Conservation (phyloP, 2,113 vertebrate genomes). For the Danio rerio region GRCz12tu NC_133178.1:20949501-20950000, state of each 20-base stretch:
- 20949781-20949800: not conserved
- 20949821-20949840: not conserved
- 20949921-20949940: not conserved
- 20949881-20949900: not conserved
- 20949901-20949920: not conserved
- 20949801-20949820: not conserved
- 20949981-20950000: constrained; percentile 12
- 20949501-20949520: not conserved
- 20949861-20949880: not conserved
- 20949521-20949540: too few relatives aligned
- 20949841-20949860: not conserved
- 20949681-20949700: not conserved
- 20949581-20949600: not conserved
- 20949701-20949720: not conserved
- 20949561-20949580: too few relatives aligned
- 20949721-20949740: not conserved
- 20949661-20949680: not conserved
- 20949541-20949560: not conserved
- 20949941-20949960: not conserved
- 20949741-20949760: not conserved
- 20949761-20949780: not conserved
- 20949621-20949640: constrained; percentile 19
- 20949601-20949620: not conserved
- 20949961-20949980: constrained; percentile 27
- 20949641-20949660: constrained; percentile 32